These are phyloP conservation scores for Athripsodes cinereus DNA, from an alignment of 2,888 invertebrate species.

Conservation along the genomic window DNA sequence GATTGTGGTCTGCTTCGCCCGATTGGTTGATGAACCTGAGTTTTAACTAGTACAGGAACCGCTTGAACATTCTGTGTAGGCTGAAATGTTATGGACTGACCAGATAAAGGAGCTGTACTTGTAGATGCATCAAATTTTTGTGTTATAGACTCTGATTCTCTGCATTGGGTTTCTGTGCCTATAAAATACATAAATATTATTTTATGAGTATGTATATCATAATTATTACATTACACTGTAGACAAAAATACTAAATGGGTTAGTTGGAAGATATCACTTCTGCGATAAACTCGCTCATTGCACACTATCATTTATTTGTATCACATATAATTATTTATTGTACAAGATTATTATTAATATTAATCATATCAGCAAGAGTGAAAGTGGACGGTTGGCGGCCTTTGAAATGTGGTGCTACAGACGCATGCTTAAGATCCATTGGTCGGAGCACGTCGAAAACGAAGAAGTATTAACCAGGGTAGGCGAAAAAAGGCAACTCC, in stretches of 20 bases:
- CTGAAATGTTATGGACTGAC: slow-evolving; percentile 10
- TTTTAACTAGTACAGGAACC: slow-evolving; percentile 1
- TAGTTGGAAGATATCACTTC: too few relatives aligned
- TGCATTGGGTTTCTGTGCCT: background rate
- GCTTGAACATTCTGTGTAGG: slow-evolving; percentile 5
- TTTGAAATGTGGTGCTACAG: too few relatives aligned
- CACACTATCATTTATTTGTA: too few relatives aligned
- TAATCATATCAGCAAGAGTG: background rate
- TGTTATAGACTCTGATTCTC: background rate
- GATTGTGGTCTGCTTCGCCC: slow-evolving; percentile 65
- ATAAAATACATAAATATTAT: background rate
- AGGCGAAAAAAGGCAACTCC: too few relatives aligned
- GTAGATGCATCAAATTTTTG: slow-evolving; percentile 10
- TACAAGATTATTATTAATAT: too few relatives aligned
- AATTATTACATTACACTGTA: too few relatives aligned
- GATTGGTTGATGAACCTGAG: slow-evolving; percentile 28
- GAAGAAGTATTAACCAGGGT: too few relatives aligned
- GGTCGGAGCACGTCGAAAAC: too few relatives aligned
- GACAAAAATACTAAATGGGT: too few relatives aligned
- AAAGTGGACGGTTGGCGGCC: too few relatives aligned
- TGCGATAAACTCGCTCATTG: too few relatives aligned
- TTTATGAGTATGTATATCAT: background rate
- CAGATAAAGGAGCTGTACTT: slow-evolving; percentile 15
- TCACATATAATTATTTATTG: too few relatives aligned
- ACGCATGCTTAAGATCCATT: background rate